Percentiles rank a stretch among this genome's conserved stretches.
These are phyloP conservation scores for Biston stratarius DNA, from an alignment of 2,888 invertebrate species.

Conservation along the genomic window DNA sequence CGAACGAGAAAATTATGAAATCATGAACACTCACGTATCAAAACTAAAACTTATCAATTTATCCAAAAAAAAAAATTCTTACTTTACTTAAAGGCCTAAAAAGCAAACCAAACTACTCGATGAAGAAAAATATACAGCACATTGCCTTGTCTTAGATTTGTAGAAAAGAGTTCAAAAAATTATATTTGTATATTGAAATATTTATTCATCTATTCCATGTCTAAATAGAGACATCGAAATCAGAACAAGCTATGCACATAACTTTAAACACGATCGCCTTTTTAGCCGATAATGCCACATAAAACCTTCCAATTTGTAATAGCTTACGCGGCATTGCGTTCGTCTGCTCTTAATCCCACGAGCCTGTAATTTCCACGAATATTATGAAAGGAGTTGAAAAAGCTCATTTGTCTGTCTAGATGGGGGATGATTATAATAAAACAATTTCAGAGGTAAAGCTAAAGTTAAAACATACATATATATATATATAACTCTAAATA, in stretches of 20 bases:
- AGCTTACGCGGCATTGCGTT: constrained; percentile 19
- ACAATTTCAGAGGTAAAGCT: constrained; percentile 26
- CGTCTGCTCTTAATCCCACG: constrained; percentile 23
- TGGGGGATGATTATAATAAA: constrained; percentile 23
- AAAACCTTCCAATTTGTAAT: constrained; percentile 21
- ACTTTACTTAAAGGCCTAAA: background rate
- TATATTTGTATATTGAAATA: background rate
- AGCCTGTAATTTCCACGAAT: constrained; percentile 25
- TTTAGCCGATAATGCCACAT: constrained; percentile 4
- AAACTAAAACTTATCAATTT: constrained; percentile 28
- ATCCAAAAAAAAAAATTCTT: background rate
- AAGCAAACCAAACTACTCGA: too few species aligned
- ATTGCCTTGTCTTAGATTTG: background rate
- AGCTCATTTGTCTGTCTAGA: constrained; percentile 35
- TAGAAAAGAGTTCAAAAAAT: background rate
- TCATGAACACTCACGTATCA: constrained; percentile 53
- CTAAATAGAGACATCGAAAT: background rate
- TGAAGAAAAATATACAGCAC: too few species aligned
- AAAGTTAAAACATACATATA: too few species aligned
- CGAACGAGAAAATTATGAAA: constrained; percentile 77
- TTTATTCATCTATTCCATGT: background rate
- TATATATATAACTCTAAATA: constrained; percentile 16
- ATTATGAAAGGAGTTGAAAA: constrained; percentile 31
- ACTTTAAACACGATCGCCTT: constrained; percentile 1
- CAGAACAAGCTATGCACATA: background rate